These are phyloP conservation scores for Acanthosepion pharaonis DNA, from an alignment of 2,888 invertebrate species.

Conservation along the genomic window DNA sequence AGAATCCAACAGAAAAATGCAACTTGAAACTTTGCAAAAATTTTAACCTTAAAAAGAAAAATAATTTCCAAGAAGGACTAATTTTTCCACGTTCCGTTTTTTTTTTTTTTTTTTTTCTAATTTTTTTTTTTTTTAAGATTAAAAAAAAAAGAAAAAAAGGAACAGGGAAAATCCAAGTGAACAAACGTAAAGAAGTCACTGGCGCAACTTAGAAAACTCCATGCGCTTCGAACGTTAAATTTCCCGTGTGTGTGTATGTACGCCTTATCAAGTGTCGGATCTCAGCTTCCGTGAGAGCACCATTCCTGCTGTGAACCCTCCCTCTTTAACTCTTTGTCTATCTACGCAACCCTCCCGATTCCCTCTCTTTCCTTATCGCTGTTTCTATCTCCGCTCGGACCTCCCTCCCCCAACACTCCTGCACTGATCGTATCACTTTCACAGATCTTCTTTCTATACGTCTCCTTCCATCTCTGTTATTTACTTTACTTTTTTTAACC, in stretches of 20 bases:
- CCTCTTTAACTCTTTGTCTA: not conserved
- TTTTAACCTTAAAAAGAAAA: not conserved
- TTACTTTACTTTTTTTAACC: not conserved
- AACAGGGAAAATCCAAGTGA: not conserved
- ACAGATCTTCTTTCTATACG: not conserved
- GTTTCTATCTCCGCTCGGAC: not conserved
- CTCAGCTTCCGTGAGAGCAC: conserved; percentile 15
- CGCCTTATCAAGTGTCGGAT: not conserved
- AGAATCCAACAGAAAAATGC: not conserved
- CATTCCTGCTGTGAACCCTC: not conserved
- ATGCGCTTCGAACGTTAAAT: not conserved
- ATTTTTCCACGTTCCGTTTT: too few relatives aligned
- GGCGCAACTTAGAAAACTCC: not conserved
- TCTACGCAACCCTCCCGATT: not conserved
- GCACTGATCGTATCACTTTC: conserved; percentile 1
- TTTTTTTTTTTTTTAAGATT: not conserved
- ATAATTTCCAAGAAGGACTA: too few relatives aligned
- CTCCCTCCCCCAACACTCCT: not conserved
- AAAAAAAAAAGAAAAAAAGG: not conserved
- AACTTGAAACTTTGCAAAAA: not conserved
- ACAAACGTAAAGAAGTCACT: not conserved
- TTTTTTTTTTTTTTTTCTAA: too few relatives aligned
- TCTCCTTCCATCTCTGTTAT: not conserved
- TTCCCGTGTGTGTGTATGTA: not conserved
- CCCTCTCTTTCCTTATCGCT: not conserved